phyloP scores from a whole-genome alignment of 2,888 invertebrate species.

The Ametastegia equiseti region DNA sequence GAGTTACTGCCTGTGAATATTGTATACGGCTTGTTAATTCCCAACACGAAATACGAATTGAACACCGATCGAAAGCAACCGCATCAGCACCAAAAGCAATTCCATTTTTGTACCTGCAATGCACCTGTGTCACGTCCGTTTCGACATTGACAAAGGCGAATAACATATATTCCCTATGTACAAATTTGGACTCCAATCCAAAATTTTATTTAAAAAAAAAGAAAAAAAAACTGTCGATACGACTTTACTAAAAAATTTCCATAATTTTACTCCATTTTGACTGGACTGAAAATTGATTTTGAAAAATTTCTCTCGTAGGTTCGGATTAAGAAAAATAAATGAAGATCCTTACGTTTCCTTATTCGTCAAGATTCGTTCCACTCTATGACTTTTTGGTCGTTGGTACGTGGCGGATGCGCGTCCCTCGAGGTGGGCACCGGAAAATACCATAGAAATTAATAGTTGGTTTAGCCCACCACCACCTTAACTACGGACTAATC shows the following conservation, averaged over 20 bases:
- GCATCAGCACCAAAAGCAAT: not conserved
- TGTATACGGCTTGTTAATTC: slow-evolving; percentile 44
- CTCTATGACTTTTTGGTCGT: not conserved
- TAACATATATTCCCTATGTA: not conserved
- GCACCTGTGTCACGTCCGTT: slow-evolving; percentile 44
- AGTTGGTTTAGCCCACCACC: not conserved
- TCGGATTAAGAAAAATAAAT: no score
- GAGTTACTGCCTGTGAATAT: not conserved
- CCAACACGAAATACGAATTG: slow-evolving; percentile 38
- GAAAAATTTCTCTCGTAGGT: no score
- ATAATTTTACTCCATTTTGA: no score
- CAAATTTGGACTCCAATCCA: not conserved
- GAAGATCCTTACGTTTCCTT: no score
- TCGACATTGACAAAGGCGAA: slow-evolving; percentile 35
- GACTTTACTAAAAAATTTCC: no score
- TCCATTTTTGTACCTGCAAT: slow-evolving; percentile 28
- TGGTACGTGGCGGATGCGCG: not conserved
- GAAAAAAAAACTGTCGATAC: no score
- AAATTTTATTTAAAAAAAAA: no score
- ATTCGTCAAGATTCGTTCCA: not conserved
- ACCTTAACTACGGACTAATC: slow-evolving; percentile 33
- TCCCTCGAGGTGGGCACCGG: not conserved
- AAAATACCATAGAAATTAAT: slow-evolving; percentile 15
- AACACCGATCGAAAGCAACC: not conserved
- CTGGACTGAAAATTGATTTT: no score